A percentile compares a stretch with the other conserved stretches of the same genome.
phyloP scores from a whole-genome alignment of 2,888 invertebrate genomes.

The Drosophila phalerata region DNA sequence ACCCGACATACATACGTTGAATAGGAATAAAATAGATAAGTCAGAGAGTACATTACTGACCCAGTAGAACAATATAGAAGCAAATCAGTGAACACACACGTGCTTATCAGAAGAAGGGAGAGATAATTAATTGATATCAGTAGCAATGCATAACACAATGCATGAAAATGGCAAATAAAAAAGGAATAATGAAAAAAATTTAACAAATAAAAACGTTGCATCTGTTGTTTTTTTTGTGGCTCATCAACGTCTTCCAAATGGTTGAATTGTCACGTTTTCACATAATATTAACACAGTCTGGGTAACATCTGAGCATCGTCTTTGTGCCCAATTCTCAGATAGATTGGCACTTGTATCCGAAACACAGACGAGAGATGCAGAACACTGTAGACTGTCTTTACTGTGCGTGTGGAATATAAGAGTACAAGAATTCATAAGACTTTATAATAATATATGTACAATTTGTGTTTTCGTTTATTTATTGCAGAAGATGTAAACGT shows the following conservation, averaged over 20 bases:
- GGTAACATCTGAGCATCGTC: constrained; percentile 12
- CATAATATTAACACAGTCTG: constrained; percentile 55
- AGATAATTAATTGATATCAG: constrained; percentile 43
- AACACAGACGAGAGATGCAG: constrained; percentile 17
- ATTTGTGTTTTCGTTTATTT: constrained; percentile 7
- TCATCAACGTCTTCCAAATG: constrained; percentile 25
- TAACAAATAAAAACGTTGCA: constrained; percentile 28
- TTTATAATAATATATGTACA: background rate
- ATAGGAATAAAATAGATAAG: background rate
- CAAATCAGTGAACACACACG: constrained; percentile 26
- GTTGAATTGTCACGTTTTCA: constrained; percentile 69
- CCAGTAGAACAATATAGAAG: constrained; percentile 19
- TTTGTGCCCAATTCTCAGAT: constrained; percentile 25
- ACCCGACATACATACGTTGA: background rate
- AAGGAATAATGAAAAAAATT: constrained; percentile 24
- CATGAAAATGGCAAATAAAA: constrained; percentile 23
- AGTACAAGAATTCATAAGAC: background rate
- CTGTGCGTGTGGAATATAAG: constrained; percentile 1
- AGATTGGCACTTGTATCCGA: constrained; percentile 42
- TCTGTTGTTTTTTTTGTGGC: constrained; percentile 24
- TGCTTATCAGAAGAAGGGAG: constrained; percentile 4
- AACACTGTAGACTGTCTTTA: constrained; percentile 13
- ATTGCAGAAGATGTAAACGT: constrained; percentile 76
- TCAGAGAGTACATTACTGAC: constrained; percentile 24
- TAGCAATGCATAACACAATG: constrained; percentile 28